A percentile compares a stretch with the other conserved stretches of the same genome.
phyloP scores from a whole-genome alignment of 2,797 vertebrate genomes.

The Pseudochirops cupreus region DNA sequence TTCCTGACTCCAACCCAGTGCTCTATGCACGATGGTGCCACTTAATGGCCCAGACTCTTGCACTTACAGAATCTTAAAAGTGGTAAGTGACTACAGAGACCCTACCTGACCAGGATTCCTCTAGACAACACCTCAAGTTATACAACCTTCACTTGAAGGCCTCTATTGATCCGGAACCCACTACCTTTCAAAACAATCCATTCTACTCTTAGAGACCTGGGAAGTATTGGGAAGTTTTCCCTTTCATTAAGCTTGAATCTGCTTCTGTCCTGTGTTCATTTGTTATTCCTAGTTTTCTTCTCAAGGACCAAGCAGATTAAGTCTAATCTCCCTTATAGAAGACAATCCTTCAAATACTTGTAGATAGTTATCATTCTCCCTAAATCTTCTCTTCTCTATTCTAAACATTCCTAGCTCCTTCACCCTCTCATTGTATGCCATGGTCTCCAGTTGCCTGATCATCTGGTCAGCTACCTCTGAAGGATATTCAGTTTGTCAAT shows the following conservation, averaged over 20 bases:
- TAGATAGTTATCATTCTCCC: not conserved
- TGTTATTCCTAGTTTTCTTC: not conserved
- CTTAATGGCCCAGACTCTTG: not conserved
- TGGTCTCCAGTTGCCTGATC: not conserved
- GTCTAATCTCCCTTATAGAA: not conserved
- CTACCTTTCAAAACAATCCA: not conserved
- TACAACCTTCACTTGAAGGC: not conserved
- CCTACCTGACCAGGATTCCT: not conserved
- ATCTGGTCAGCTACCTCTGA: not conserved
- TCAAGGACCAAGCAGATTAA: not conserved
- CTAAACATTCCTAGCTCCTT: not conserved
- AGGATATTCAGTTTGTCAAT: not conserved
- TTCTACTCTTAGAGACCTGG: not conserved
- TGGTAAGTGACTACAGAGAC: not conserved
- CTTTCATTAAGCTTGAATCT: no score
- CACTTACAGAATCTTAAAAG: not conserved
- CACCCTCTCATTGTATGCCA: not conserved
- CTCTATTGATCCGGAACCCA: not conserved
- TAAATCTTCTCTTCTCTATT: not conserved
- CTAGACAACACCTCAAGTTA: not conserved
- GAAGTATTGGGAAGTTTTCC: no score
- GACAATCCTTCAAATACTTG: not conserved
- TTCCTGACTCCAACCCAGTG: no score
- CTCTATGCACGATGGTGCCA: no score
- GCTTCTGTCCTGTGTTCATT: not conserved